Evolutionary conservation across 2,797 vertebrate species (phyloP).

Genomic region (Leptodactylus fallax): DNA sequence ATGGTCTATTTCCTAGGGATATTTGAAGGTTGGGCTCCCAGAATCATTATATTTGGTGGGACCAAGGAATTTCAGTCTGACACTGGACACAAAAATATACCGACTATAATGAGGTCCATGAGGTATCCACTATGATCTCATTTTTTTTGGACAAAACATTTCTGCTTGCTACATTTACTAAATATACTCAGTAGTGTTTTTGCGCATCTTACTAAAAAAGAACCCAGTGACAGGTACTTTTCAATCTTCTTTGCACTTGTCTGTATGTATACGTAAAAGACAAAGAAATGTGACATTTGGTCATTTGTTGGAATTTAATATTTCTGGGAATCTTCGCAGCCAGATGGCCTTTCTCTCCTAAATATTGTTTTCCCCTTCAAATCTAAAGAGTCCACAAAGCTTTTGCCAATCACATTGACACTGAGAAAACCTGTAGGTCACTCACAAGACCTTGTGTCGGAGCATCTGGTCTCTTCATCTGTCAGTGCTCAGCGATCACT

Average conservation of each 20-base stretch:
- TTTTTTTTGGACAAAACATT: no score
- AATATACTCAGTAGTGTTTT: no score
- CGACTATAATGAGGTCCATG: no score
- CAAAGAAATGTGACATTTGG: background rate
- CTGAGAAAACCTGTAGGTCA: conserved; percentile 32
- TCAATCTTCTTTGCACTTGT: background rate
- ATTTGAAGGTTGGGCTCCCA: no score
- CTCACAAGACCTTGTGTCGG: conserved; percentile 7
- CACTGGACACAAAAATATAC: no score
- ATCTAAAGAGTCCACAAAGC: conserved; percentile 38
- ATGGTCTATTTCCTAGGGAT: no score
- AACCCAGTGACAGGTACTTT: background rate
- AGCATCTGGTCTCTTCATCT: conserved; percentile 66
- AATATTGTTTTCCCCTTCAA: background rate
- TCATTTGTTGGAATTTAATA: background rate
- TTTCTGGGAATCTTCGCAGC: background rate
- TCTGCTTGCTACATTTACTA: no score
- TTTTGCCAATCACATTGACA: conserved; percentile 30
- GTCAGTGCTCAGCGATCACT: conserved; percentile 40
- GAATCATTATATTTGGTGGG: no score
- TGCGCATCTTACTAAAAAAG: no score
- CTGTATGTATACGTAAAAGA: background rate
- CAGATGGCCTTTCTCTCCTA: conserved; percentile 33
- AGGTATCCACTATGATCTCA: no score
- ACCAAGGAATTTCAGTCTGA: no score